These are phyloP conservation scores for Crax fasciolata DNA, from an alignment of 2,797 vertebrate species.

Conservation along the genomic window DNA sequence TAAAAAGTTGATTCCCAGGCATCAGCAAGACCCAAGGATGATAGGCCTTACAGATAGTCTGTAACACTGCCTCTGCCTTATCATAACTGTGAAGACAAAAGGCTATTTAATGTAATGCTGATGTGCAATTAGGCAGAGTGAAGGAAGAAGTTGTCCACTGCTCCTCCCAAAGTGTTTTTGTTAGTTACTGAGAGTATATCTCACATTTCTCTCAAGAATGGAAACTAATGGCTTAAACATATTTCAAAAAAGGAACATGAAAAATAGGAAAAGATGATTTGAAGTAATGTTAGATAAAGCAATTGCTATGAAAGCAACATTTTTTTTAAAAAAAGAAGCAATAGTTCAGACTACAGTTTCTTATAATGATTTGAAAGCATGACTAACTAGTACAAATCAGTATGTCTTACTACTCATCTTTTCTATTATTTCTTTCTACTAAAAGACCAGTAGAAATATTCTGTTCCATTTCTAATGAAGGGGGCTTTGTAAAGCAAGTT, in stretches of 20 bases:
- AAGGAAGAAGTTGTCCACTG: not conserved
- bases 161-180: not conserved
- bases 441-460: not conserved
- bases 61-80: not conserved
- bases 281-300: not conserved
- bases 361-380: not conserved
- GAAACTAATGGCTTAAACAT: not conserved
- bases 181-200: not conserved
- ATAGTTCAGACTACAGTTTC: not conserved
- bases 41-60: not conserved
- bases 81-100: not conserved
- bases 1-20: not conserved
- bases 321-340: not conserved
- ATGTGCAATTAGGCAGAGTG: not conserved
- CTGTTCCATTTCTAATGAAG: not conserved
- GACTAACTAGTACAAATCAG: not conserved
- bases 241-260: not conserved
- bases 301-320: not conserved
- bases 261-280: not conserved
- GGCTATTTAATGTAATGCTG: not conserved
- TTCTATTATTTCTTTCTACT: not conserved
- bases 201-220: not conserved
- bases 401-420: not conserved
- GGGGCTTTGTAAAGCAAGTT: not conserved
- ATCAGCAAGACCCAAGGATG: not conserved